Evolutionary conservation across 2,888 invertebrate genomes (phyloP), one percentile per base, ranked within the genome.

Genomic region (Parochlus steinenii): DNA sequence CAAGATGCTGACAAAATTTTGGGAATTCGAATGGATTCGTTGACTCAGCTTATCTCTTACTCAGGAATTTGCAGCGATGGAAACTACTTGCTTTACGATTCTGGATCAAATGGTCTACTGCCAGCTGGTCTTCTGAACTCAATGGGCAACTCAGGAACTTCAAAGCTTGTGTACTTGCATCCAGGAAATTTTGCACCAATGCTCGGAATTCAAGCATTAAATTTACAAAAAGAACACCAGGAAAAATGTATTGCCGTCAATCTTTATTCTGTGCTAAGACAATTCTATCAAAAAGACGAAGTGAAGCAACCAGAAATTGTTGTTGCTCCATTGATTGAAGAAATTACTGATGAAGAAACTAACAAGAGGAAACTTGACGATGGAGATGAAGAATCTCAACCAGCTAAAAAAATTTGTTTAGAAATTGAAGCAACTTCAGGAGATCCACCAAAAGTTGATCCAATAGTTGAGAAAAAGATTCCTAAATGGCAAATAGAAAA

Each of bases 1-100:
- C 74, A 80, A 50, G 82, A 85, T 49, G 71, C 82, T 0, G 62
- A 60, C 3, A 81, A 81, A 57, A 70, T 79, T 31, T 66, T 77
- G 52, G 74, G 79, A 41, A 62, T 95, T 31, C 67, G 97, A 22
- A 65, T 79, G 43, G 97, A 98, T 49, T 78, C 87, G 2, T 56
- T 98, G 19, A 81, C 90, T 0, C 92, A 93, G 57, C 71, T 97
- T 16, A 62, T 93, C 29, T 74, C 80, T 0, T 72, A 76, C 45
- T 71, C 78, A 1, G 89, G 92, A 47, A 65, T 95, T 6, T 76
- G 77, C 48, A 69, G 76, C 1, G 74, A 72, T 48, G 80, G 83
- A 1, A 72, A 67, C 43, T 81, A 77, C 55, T 59, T 90, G 37
- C 56, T 95, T 2, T 89, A 87, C 52, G 93, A 95, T 51, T 82